Conservation (phyloP, 2,113 vertebrate species). For the Puffinus mauretanicus region DNA sequence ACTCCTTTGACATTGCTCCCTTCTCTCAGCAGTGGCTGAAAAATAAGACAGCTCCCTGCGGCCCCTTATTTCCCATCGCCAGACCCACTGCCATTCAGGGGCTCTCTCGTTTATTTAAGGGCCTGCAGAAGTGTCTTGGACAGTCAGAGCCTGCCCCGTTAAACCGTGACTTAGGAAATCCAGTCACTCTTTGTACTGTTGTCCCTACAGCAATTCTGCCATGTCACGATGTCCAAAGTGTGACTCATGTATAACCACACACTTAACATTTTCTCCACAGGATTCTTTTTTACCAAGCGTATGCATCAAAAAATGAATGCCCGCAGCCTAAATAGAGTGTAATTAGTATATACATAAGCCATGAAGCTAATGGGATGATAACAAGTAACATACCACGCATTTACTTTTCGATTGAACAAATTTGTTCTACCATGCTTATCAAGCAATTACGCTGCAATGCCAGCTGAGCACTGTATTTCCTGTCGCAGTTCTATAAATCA, state of each 20-base stretch:
- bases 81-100: rapidly evolving
- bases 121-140: neutral
- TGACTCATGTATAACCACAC: neutral
- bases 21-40: neutral
- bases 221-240: neutral
- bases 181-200: rapidly evolving
- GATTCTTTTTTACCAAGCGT: neutral
- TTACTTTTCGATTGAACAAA: neutral
- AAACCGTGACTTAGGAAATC: neutral
- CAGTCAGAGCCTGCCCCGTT: neutral
- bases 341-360: neutral
- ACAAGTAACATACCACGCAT: neutral
- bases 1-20: constrained; percentile 18
- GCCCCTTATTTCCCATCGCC: neutral
- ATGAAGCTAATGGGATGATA: neutral
- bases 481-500: neutral
- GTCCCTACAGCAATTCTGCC: neutral
- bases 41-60: neutral
- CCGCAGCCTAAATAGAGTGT: neutral
- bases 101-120: neutral
- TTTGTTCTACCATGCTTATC: neutral
- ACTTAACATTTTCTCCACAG: neutral
- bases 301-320: neutral
- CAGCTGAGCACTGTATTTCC: neutral
- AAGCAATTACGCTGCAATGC: neutral